Conservation (phyloP, 1,140 invertebrate genomes). For the Galendromus occidentalis region DNA sequence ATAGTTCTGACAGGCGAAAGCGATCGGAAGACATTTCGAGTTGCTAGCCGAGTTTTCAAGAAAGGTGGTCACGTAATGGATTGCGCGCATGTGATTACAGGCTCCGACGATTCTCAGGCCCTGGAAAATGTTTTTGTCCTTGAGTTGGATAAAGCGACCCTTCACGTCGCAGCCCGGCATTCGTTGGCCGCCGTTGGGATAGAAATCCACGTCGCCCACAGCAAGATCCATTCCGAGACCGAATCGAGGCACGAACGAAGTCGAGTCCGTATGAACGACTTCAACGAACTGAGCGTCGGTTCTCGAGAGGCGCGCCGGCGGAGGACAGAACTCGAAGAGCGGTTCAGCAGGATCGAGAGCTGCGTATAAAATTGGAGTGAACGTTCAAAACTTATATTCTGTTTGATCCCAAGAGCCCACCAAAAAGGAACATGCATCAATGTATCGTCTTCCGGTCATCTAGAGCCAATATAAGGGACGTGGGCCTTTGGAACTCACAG, state of each 20-base stretch:
- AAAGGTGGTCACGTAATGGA: conserved; percentile 30
- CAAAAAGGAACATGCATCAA: no score
- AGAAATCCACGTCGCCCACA: conserved; percentile 20
- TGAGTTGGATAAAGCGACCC: not conserved
- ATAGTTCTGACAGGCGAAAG: not conserved
- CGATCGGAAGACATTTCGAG: not conserved
- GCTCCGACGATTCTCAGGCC: conserved; percentile 50
- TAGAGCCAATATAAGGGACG: no score
- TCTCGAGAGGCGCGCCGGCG: conserved; percentile 52
- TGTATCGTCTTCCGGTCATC: no score
- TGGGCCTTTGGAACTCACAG: no score
- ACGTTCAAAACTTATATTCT: no score
- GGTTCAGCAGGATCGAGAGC: conserved; percentile 75
- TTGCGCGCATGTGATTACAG: conserved; percentile 61
- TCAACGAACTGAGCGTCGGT: conserved; percentile 76
- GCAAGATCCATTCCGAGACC: conserved; percentile 18
- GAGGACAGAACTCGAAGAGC: conserved; percentile 42
- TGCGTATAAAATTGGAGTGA: no score
- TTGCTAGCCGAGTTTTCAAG: not conserved
- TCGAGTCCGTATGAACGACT: conserved; percentile 50
- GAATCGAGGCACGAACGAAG: not conserved
- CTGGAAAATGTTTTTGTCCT: conserved; percentile 35
- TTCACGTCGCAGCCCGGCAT: conserved; percentile 18
- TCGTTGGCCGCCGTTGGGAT: conserved; percentile 23
- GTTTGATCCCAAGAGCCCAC: no score